These are phyloP conservation scores for Mustela nigripes DNA, from an alignment of 2,113 vertebrate genomes.

Conservation along the genomic window DNA sequence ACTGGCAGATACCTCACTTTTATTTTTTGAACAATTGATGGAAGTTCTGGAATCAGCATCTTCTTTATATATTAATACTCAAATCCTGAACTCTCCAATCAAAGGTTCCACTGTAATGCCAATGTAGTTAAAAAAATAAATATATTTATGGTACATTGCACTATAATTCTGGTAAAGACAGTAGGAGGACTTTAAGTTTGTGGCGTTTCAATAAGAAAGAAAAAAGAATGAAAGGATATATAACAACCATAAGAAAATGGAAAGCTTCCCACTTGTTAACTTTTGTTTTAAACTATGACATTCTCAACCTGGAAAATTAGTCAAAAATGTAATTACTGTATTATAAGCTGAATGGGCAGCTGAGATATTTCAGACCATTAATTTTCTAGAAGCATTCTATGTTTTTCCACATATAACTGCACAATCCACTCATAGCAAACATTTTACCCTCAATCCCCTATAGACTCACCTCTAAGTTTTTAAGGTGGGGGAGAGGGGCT, in stretches of 20 bases:
- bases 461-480: conserved; percentile 63
- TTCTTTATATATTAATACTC: conserved; percentile 67
- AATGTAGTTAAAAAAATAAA: conserved; percentile 64
- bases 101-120: conserved; percentile 63
- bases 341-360: conserved; percentile 86
- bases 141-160: conserved; percentile 69
- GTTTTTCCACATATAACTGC: conserved; percentile 42
- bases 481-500: conserved; percentile 42
- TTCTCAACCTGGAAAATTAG: conserved; percentile 80
- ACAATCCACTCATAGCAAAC: conserved; percentile 64
- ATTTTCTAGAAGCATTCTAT: conserved; percentile 55
- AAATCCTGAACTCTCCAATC: conserved; percentile 74
- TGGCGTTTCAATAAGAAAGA: conserved; percentile 39
- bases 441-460: conserved; percentile 62
- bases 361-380: conserved; percentile 78
- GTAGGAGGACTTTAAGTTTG: neutral
- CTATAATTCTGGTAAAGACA: conserved; percentile 63
- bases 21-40: conserved; percentile 68
- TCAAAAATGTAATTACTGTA: conserved; percentile 64
- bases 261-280: conserved; percentile 57
- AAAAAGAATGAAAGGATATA: conserved; percentile 54
- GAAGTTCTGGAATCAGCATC: conserved; percentile 66
- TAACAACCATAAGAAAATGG: conserved; percentile 60
- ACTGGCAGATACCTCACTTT: conserved; percentile 67
- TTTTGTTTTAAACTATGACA: conserved; percentile 54